phyloP scores from a whole-genome alignment of 2,113 vertebrate species.

The Plecturocebus donacophilus region DNA sequence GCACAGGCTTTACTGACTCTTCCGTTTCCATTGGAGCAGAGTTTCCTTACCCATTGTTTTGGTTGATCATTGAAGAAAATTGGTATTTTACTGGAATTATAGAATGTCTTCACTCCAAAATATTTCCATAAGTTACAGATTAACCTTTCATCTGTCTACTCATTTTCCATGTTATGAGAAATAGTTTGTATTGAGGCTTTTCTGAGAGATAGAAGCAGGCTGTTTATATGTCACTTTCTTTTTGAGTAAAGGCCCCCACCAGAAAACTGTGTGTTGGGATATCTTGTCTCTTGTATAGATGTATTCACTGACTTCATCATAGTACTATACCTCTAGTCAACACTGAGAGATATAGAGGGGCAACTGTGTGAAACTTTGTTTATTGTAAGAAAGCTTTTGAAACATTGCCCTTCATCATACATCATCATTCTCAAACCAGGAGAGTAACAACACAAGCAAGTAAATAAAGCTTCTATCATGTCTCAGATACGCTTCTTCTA shows the following conservation, averaged over 20 bases:
- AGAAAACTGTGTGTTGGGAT: neutral
- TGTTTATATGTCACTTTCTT: neutral
- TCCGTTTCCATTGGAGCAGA: neutral
- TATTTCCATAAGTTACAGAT: neutral
- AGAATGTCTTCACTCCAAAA: neutral
- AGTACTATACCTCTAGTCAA: neutral
- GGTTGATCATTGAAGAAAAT: neutral
- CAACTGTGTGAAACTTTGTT: neutral
- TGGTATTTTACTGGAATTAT: neutral
- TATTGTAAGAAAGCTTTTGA: neutral
- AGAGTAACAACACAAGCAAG: neutral
- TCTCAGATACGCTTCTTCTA: neutral
- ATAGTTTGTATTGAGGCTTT: neutral
- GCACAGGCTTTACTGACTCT: neutral
- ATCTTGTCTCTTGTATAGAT: rapidly evolving
- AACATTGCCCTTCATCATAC: neutral
- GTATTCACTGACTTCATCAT: neutral
- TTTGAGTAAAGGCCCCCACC: neutral
- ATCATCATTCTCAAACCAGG: neutral
- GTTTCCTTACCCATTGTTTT: neutral
- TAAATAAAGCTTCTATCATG: neutral
- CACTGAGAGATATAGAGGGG: neutral
- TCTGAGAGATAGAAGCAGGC: neutral
- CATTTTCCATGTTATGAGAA: neutral
- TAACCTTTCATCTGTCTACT: neutral